Conservation (phyloP, 2,888 invertebrate species). For the Drosophila anomelani region DNA sequence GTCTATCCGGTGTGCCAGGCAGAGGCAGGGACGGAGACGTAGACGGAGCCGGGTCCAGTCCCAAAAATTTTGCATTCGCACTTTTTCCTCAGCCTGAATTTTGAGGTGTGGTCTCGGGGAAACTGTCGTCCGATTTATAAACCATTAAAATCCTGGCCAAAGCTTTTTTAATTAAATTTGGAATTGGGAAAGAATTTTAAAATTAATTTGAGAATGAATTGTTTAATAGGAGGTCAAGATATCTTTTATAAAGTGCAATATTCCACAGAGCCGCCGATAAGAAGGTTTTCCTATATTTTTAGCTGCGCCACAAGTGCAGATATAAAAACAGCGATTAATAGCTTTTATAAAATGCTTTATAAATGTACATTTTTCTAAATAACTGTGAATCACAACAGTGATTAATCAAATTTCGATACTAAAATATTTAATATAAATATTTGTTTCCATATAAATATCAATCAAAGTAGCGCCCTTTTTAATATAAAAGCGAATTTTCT, state of each 20-base stretch:
- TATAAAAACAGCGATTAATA: background rate
- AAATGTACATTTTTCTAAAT: background rate
- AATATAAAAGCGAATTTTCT: background rate
- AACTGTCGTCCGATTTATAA: background rate
- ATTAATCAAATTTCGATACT: background rate
- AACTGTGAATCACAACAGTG: background rate
- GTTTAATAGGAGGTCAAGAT: background rate
- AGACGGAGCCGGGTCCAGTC: background rate
- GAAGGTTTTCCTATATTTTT: background rate
- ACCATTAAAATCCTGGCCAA: no score
- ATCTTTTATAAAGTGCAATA: background rate
- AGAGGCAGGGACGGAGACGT: background rate
- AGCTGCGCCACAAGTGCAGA: background rate
- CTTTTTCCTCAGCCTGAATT: background rate
- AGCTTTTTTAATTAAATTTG: background rate
- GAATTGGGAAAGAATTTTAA: background rate
- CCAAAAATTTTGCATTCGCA: conserved; percentile 6
- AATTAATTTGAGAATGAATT: background rate
- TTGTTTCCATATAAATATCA: no score
- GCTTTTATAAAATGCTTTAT: background rate
- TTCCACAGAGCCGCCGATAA: background rate
- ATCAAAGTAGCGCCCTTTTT: background rate
- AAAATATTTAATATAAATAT: background rate
- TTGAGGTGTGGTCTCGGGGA: conserved; percentile 6
- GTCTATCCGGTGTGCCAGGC: conserved; percentile 3